Evolutionary conservation across 1,140 invertebrate species (phyloP).

Genomic region (Schlechtendalia chinensis): DNA sequence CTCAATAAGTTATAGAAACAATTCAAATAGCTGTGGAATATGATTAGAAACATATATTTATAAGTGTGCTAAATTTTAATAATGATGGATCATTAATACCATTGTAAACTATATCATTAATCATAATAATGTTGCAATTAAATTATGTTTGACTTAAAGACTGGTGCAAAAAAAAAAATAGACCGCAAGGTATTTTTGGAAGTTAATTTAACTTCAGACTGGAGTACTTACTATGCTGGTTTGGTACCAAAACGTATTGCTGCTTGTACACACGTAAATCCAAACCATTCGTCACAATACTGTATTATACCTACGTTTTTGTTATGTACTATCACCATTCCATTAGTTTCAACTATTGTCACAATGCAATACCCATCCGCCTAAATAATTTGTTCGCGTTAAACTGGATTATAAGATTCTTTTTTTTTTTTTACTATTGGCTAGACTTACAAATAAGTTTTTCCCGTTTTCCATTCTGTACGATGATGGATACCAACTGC

Average conservation of each 20-base stretch:
- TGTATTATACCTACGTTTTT: conserved; percentile 15
- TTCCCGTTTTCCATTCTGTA: neutral
- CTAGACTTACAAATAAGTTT: neutral
- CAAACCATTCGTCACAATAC: conserved; percentile 9
- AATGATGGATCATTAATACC: too few relatives aligned
- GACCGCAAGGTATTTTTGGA: too few relatives aligned
- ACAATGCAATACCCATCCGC: conserved; percentile 32
- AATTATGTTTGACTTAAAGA: too few relatives aligned
- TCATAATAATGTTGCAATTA: too few relatives aligned
- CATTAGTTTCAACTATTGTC: conserved; percentile 13
- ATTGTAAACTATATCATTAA: neutral
- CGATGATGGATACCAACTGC: conserved; percentile 12
- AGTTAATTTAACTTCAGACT: neutral
- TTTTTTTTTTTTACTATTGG: too few relatives aligned
- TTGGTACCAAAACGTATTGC: conserved; percentile 12
- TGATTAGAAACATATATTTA: too few relatives aligned
- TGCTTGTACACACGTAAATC: conserved; percentile 18
- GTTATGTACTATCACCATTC: conserved; percentile 12
- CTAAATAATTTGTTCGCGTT: neutral
- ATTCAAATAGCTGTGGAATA: conserved; percentile 18
- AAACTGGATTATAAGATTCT: neutral
- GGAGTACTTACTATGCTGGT: conserved; percentile 22
- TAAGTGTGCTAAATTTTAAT: too few relatives aligned
- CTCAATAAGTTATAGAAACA: conserved; percentile 19
- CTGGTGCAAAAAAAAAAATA: too few relatives aligned